Evolutionary conservation across 2,797 vertebrate genomes (phyloP).

Genomic region (Chrysocyon brachyurus): DNA sequence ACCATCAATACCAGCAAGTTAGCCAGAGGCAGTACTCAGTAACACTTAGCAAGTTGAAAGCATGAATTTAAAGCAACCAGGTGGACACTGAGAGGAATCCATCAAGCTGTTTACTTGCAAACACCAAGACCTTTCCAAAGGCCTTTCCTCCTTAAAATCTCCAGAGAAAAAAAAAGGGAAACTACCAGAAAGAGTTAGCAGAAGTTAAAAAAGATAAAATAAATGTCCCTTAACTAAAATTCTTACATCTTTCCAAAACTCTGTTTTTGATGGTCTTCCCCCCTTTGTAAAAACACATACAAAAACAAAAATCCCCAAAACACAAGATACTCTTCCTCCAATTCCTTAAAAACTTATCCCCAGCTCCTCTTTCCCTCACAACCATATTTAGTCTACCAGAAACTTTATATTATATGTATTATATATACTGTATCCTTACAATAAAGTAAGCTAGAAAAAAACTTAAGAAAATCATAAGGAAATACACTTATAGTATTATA

Average conservation of each 20-base stretch:
- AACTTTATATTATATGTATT: neutral
- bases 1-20: neutral
- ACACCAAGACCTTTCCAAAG: neutral
- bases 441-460: neutral
- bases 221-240: neutral
- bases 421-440: neutral
- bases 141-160: neutral
- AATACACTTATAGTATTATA: neutral
- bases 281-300: neutral
- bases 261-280: neutral
- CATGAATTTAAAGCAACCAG: neutral
- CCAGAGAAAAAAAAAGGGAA: neutral
- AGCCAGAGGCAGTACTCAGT: neutral
- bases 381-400: neutral
- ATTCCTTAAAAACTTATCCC: neutral
- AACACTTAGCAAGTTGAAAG: neutral
- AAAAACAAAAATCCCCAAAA: neutral
- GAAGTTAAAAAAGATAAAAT: constrained; percentile 2
- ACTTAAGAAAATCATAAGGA: neutral
- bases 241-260: constrained; percentile 16
- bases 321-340: neutral
- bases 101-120: neutral
- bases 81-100: neutral
- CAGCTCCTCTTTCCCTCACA: neutral
- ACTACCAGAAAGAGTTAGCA: neutral